Percentiles rank a stretch among this genome's conserved stretches.
These are phyloP conservation scores for Caenorhabditis sp. DNA, from an alignment of 2,888 invertebrate species.

Conservation along the genomic window DNA sequence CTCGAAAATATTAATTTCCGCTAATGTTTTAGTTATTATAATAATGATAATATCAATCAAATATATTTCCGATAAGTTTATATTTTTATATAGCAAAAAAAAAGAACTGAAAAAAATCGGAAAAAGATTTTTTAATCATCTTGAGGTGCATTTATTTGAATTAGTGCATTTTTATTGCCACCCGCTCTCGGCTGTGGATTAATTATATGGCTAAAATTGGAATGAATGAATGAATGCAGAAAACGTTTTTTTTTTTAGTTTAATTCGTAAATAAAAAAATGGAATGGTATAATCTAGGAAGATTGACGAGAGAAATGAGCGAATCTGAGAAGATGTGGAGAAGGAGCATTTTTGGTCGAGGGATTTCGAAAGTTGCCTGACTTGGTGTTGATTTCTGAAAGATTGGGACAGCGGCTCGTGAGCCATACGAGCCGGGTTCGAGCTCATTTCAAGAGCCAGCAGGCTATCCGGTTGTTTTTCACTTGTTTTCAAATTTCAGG, in stretches of 20 bases:
- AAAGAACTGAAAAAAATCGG: background rate
- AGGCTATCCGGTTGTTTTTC: too few relatives aligned
- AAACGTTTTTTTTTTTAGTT: constrained; percentile 3
- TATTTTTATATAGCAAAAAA: background rate
- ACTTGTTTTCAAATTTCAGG: too few relatives aligned
- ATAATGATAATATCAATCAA: too few relatives aligned
- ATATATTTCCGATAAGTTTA: too few relatives aligned
- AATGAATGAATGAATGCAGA: constrained; percentile 1
- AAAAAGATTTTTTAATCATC: constrained; percentile 1
- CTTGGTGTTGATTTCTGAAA: too few relatives aligned
- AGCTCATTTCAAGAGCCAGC: too few relatives aligned
- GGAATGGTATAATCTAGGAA: background rate
- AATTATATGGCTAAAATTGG: background rate
- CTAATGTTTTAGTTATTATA: background rate
- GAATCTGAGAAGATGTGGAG: background rate
- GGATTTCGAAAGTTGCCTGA: too few relatives aligned
- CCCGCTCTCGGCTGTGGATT: background rate
- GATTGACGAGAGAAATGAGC: background rate
- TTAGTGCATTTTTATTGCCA: constrained; percentile 1
- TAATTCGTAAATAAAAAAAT: constrained; percentile 2
- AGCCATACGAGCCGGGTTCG: too few relatives aligned
- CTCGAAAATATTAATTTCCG: background rate
- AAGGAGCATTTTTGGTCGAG: background rate
- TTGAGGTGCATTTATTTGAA: constrained; percentile 5
- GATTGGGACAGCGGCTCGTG: too few relatives aligned